These are phyloP conservation scores for Anoplius nigerrimus DNA, from an alignment of 2,888 invertebrate species.

Conservation along the genomic window DNA sequence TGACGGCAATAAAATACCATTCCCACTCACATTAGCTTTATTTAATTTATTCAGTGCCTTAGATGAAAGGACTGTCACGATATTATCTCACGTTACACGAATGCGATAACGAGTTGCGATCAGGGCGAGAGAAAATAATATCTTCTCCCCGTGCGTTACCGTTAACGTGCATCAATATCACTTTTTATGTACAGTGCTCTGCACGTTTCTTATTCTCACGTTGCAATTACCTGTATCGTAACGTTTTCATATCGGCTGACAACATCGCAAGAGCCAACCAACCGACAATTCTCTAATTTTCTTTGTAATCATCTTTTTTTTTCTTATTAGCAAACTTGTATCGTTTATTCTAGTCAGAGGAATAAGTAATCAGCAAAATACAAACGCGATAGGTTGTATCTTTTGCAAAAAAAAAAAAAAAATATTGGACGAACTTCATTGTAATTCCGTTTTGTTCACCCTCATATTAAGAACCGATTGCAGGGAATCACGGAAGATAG, in stretches of 20 bases:
- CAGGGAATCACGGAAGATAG: too few species aligned
- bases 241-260: conserved; percentile 10
- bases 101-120: conserved; percentile 4
- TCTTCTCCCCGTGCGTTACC: conserved; percentile 3
- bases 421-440: background rate
- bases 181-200: conserved; percentile 18
- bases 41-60: conserved; percentile 45
- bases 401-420: background rate
- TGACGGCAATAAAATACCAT: conserved; percentile 46
- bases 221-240: conserved; percentile 1
- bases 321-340: conserved; percentile 26
- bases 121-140: background rate
- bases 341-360: conserved; percentile 52
- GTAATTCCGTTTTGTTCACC: background rate
- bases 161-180: conserved; percentile 18
- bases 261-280: conserved; percentile 7
- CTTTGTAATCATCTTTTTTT: conserved; percentile 7
- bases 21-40: conserved; percentile 29
- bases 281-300: too few species aligned
- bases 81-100: conserved; percentile 11
- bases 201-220: conserved; percentile 19
- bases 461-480: background rate
- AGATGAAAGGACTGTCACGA: conserved; percentile 5
- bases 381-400: background rate
- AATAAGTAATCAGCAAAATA: conserved; percentile 37